These are phyloP conservation scores for Pomacea canaliculata DNA, from an alignment of 2,888 invertebrate genomes.

Conservation along the genomic window DNA sequence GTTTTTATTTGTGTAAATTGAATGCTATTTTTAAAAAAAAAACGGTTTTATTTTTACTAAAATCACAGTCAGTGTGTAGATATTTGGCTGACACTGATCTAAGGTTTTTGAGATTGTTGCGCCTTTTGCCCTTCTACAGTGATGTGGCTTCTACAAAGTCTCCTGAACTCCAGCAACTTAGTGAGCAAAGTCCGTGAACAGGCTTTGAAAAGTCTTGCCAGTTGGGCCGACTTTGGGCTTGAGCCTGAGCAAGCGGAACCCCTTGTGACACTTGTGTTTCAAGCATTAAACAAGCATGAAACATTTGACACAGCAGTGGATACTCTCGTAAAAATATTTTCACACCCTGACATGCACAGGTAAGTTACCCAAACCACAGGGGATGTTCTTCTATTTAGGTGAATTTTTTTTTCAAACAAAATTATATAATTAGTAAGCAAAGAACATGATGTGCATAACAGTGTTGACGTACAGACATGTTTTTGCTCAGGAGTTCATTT, in stretches of 20 bases:
- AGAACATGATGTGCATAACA: too few relatives aligned
- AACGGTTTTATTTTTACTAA: too few relatives aligned
- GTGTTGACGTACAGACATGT: too few relatives aligned
- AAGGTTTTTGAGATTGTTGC: too few relatives aligned
- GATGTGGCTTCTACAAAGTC: slow-evolving; percentile 59
- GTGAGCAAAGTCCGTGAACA: slow-evolving; percentile 55
- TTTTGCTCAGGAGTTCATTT: too few relatives aligned
- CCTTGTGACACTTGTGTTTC: slow-evolving; percentile 59
- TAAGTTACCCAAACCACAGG: slow-evolving; percentile 33
- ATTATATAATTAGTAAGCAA: too few relatives aligned
- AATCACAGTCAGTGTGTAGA: too few relatives aligned
- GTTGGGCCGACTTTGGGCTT: slow-evolving; percentile 77
- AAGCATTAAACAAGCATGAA: slow-evolving; percentile 64
- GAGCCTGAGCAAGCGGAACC: slow-evolving; percentile 70
- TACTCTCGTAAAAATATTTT: slow-evolving; percentile 75
- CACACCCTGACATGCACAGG: slow-evolving; percentile 77
- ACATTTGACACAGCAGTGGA: slow-evolving; percentile 77
- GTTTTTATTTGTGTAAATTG: too few relatives aligned
- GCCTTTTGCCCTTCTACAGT: slow-evolving; percentile 45
- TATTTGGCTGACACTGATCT: too few relatives aligned
- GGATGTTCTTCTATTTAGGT: too few relatives aligned
- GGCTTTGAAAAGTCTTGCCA: slow-evolving; percentile 68
- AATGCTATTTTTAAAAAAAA: too few relatives aligned
- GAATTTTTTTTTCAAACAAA: too few relatives aligned
- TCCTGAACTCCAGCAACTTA: slow-evolving; percentile 48